Percentiles rank a stretch among this genome's conserved stretches.
phyloP scores from a whole-genome alignment of 92 coral and sea anemone species.

The Umimayanthus kanabou region DNA sequence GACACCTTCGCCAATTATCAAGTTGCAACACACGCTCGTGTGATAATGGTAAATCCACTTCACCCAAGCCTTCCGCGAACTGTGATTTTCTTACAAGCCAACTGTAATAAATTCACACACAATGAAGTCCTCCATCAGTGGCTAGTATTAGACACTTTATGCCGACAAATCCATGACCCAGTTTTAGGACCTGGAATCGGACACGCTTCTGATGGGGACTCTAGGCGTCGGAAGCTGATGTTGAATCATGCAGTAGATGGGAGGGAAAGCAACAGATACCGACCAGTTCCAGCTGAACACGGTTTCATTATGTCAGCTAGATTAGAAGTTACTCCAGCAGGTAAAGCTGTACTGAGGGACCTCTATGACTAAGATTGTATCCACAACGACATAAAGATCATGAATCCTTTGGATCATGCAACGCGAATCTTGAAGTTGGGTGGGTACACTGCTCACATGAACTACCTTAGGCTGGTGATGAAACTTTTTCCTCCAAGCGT shows the following conservation, averaged over 20 bases:
- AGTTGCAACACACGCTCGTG: slow-evolving; percentile 21
- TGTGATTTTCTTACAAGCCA: slow-evolving; percentile 6
- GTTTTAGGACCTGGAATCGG: slow-evolving; percentile 2
- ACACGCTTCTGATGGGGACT: slow-evolving; percentile 8
- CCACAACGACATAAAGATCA: slow-evolving; percentile 42
- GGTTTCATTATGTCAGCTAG: slow-evolving; percentile 53
- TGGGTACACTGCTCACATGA: slow-evolving; percentile 52
- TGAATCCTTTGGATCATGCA: slow-evolving; percentile 52
- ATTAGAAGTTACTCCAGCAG: slow-evolving; percentile 46
- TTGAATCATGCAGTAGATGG: slow-evolving; percentile 14
- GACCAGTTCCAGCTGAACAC: slow-evolving; percentile 34
- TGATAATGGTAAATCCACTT: slow-evolving; percentile 14
- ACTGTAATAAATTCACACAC: slow-evolving; percentile 15
- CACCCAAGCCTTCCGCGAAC: neutral
- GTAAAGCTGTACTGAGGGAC: slow-evolving; percentile 42
- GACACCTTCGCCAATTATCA: neutral
- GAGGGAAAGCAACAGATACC: slow-evolving; percentile 26
- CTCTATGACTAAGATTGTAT: slow-evolving; percentile 54
- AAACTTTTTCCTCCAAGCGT: slow-evolving; percentile 34
- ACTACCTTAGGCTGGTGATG: slow-evolving; percentile 48
- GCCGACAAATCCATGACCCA: neutral
- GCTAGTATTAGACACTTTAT: neutral
- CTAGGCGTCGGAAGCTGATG: slow-evolving; percentile 24
- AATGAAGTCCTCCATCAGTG: slow-evolving; percentile 23
- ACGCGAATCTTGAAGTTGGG: slow-evolving; percentile 53